A percentile compares a stretch with the other conserved stretches of the same genome.
Evolutionary conservation across 2,113 vertebrate genomes (phyloP).

Genomic region (Lagopus leucura): DNA sequence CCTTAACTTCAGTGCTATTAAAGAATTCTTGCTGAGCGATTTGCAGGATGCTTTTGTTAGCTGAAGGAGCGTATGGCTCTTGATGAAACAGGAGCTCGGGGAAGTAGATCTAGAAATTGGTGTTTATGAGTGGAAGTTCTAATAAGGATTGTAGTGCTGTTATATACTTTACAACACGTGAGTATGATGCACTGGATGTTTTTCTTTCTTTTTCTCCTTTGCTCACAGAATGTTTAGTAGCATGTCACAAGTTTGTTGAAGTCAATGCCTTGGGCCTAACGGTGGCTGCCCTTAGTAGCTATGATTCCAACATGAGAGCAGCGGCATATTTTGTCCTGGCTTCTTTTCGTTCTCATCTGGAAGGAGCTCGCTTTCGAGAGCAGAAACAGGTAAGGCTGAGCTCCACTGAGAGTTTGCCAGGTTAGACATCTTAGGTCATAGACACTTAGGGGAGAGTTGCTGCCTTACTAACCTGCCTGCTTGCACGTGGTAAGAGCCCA

Average conservation of each 20-base stretch:
- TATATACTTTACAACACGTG: accelerated
- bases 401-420: neutral
- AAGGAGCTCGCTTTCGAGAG: constrained; percentile 87
- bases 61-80: neutral
- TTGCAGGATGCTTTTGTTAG: neutral
- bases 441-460: accelerated
- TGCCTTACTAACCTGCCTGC: neutral
- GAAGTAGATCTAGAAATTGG: neutral
- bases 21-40: neutral
- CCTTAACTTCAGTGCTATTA: neutral
- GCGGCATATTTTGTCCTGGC: constrained; percentile 86
- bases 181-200: neutral
- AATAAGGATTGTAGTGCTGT: neutral
- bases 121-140: neutral
- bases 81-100: neutral
- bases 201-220: neutral
- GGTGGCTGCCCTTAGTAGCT: constrained; percentile 90
- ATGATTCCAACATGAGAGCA: constrained; percentile 86
- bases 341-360: constrained; percentile 89
- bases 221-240: constrained; percentile 86
- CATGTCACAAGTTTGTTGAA: constrained; percentile 92
- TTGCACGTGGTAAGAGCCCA: neutral
- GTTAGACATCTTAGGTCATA: neutral
- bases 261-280: constrained; percentile 88
- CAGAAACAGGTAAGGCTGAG: constrained; percentile 84